A percentile compares a stretch with the other conserved stretches of the same genome.
phyloP scores from a whole-genome alignment of 2,888 invertebrate genomes.

The Antitype chi region DNA sequence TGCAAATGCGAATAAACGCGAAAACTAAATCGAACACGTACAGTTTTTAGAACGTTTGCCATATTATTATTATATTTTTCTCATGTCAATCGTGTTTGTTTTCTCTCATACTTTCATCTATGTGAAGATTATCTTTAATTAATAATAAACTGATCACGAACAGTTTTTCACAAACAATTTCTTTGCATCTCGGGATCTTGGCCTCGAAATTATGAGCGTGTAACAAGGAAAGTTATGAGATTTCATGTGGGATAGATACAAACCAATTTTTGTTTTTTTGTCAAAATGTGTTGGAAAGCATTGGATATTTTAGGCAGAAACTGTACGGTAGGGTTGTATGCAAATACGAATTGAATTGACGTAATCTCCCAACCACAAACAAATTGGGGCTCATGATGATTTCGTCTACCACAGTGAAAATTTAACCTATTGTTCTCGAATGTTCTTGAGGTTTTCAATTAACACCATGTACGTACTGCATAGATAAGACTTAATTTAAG shows the following conservation, averaged over 20 bases:
- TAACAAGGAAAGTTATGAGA: neutral
- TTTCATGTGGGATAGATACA: neutral
- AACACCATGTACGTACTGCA: too few relatives aligned
- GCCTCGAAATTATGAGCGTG: neutral
- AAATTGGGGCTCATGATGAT: neutral
- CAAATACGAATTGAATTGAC: neutral
- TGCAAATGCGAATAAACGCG: neutral
- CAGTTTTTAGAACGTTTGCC: conserved; percentile 15
- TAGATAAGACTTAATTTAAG: too few relatives aligned
- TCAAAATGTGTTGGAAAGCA: neutral
- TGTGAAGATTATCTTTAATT: neutral
- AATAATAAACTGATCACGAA: conserved; percentile 22
- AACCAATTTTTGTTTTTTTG: neutral
- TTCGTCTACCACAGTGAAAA: neutral
- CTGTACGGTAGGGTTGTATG: neutral
- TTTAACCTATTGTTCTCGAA: neutral
- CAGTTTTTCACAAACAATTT: conserved; percentile 6
- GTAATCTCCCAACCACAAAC: neutral
- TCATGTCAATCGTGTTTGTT: conserved; percentile 15
- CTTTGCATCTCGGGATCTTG: neutral
- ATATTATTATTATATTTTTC: conserved; percentile 1
- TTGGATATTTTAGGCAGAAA: neutral
- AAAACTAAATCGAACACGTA: conserved; percentile 1
- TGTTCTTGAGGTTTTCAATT: neutral
- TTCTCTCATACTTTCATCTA: conserved; percentile 9